These are phyloP conservation scores for Idris sp. DNA, from an alignment of 1,140 invertebrate species.

Conservation along the genomic window DNA sequence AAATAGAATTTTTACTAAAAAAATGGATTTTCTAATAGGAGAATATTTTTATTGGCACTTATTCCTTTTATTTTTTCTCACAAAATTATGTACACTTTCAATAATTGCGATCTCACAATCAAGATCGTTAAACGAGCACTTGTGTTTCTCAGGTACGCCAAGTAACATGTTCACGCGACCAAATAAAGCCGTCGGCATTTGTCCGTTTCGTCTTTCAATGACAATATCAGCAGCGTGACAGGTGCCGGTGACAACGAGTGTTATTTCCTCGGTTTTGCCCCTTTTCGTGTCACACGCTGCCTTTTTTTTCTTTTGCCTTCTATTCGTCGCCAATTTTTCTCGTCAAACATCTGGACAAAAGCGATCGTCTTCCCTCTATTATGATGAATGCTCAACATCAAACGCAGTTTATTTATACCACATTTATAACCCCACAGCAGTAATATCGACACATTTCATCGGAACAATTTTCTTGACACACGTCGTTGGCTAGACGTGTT, in stretches of 20 bases:
- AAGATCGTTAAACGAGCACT: conserved; percentile 5
- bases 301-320: conserved; percentile 7
- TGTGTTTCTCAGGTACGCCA: conserved; percentile 21
- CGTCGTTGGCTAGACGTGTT: conserved; percentile 19
- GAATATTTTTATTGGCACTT: too few relatives aligned
- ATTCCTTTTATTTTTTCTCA: too few relatives aligned
- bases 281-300: conserved; percentile 20
- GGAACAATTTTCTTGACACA: conserved; percentile 20
- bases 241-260: conserved; percentile 39
- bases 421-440: conserved; percentile 23
- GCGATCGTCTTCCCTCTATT: conserved; percentile 39
- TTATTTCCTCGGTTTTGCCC: conserved; percentile 27
- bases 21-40: too few relatives aligned
- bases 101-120: neutral
- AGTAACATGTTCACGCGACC: conserved; percentile 16
- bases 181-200: conserved; percentile 13
- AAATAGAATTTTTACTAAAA: too few relatives aligned
- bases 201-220: conserved; percentile 42
- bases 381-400: conserved; percentile 52
- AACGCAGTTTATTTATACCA: conserved; percentile 40
- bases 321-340: conserved; percentile 39
- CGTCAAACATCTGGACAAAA: conserved; percentile 55
- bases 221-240: conserved; percentile 41
- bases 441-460: conserved; percentile 29
- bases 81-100: too few relatives aligned